Percentiles rank a stretch among this genome's conserved stretches.
phyloP scores from a whole-genome alignment of 2,797 vertebrate species.

The Macrochelys suwanniensis region DNA sequence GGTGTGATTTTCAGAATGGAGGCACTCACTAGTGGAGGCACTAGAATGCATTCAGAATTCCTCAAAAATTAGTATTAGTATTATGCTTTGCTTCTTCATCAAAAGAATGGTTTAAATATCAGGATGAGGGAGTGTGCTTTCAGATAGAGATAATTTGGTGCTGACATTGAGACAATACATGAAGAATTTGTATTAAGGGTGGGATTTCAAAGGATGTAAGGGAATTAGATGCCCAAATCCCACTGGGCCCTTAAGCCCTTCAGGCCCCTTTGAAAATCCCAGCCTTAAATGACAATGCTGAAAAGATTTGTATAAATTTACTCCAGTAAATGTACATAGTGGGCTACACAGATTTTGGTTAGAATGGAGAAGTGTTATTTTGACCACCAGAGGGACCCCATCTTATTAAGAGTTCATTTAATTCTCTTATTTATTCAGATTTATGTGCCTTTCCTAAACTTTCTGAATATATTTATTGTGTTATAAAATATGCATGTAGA shows the following conservation, averaged over 20 bases:
- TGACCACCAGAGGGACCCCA: background rate
- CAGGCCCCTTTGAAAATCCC: slow-evolving; percentile 24
- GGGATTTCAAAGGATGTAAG: background rate
- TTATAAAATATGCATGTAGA: slow-evolving; percentile 33
- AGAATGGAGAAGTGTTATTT: background rate
- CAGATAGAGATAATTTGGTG: background rate
- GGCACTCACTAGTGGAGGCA: background rate
- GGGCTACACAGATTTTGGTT: background rate
- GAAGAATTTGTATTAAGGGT: slow-evolving; percentile 46
- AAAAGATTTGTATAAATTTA: slow-evolving; percentile 47
- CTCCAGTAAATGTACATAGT: slow-evolving; percentile 35
- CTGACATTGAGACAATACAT: background rate
- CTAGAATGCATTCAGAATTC: fast-evolving
- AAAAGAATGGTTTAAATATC: slow-evolving; percentile 33
- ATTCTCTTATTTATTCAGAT: background rate
- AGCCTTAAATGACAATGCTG: slow-evolving; percentile 25
- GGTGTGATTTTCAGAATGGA: slow-evolving; percentile 4
- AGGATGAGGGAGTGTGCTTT: background rate
- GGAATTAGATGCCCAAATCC: slow-evolving; percentile 50
- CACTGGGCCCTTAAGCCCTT: background rate
- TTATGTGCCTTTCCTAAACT: background rate
- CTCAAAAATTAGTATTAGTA: background rate
- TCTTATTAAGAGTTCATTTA: background rate
- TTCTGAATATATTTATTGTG: background rate
- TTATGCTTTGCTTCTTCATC: slow-evolving; percentile 26